Percentiles rank a stretch among this genome's conserved stretches.
Conservation (phyloP, 2,888 invertebrate species). For the Ectobius pallidus region DNA sequence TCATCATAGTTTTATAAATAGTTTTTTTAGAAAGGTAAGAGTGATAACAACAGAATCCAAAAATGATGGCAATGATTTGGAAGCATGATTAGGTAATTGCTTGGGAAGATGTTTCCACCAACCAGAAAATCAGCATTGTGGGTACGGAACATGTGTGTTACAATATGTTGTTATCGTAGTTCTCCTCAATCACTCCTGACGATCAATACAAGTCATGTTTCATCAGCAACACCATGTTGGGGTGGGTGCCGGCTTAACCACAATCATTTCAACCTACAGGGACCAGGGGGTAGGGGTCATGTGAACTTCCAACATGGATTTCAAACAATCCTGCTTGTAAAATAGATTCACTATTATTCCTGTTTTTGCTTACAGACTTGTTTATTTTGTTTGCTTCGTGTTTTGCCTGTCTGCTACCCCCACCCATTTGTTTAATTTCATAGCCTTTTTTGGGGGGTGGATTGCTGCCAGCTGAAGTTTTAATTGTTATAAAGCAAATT, state of each 20-base stretch:
- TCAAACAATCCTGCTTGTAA: neutral
- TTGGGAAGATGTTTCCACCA: too few species aligned
- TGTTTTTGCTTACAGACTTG: neutral
- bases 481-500: neutral
- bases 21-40: too few species aligned
- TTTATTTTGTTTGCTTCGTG: neutral
- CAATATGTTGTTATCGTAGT: neutral
- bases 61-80: too few species aligned
- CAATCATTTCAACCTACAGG: neutral
- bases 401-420: neutral
- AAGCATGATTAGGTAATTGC: too few species aligned
- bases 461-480: neutral
- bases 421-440: neutral
- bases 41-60: too few species aligned
- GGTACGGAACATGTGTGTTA: too few species aligned
- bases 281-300: neutral
- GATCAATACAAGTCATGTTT: slow-evolving; percentile 5
- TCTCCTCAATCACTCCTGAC: neutral
- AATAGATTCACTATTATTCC: neutral
- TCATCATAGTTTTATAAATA: too few species aligned
- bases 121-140: too few species aligned
- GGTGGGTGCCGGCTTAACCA: neutral
- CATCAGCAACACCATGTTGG: neutral
- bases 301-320: neutral
- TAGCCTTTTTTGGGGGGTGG: neutral